Evolutionary conservation across 2,888 invertebrate species (phyloP).

Genomic region (Callimorpha dominula): DNA sequence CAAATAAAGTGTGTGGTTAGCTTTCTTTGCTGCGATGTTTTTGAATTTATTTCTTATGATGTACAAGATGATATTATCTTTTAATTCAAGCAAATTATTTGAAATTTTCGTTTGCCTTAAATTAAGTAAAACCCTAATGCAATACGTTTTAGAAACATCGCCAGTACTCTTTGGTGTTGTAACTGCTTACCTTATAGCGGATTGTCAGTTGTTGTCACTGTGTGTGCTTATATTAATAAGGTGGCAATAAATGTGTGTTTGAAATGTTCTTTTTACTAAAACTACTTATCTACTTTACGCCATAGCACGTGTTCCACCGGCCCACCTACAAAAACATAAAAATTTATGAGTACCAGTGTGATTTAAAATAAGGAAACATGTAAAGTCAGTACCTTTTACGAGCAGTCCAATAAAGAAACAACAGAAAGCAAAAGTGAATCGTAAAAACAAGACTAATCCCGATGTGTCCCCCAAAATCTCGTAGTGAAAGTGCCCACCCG

Average conservation of each 20-base stretch:
- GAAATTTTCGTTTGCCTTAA: too few species aligned
- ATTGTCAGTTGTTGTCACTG: not conserved
- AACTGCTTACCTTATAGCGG: not conserved
- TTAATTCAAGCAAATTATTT: not conserved
- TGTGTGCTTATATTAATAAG: not conserved
- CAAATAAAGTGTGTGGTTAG: conserved; percentile 47
- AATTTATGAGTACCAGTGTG: conserved; percentile 3
- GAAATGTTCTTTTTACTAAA: not conserved
- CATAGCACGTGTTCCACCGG: too few species aligned
- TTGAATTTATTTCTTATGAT: not conserved
- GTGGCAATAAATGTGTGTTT: not conserved
- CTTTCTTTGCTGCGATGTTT: conserved; percentile 17
- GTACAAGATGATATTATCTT: not conserved
- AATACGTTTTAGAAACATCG: too few species aligned
- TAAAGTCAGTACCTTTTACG: conserved; percentile 58
- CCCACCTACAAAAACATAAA: not conserved
- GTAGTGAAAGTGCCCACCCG: conserved; percentile 72
- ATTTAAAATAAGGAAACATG: conserved; percentile 55
- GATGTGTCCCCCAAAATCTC: conserved; percentile 76
- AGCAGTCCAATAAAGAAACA: conserved; percentile 70
- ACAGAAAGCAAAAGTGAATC: conserved; percentile 76
- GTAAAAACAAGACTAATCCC: conserved; percentile 83
- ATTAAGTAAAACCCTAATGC: too few species aligned
- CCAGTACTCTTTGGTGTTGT: not conserved
- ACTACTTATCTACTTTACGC: not conserved